Base-by-base conservation (phyloP, 1,140 invertebrate species). In the Dryas iulia region DNA sequence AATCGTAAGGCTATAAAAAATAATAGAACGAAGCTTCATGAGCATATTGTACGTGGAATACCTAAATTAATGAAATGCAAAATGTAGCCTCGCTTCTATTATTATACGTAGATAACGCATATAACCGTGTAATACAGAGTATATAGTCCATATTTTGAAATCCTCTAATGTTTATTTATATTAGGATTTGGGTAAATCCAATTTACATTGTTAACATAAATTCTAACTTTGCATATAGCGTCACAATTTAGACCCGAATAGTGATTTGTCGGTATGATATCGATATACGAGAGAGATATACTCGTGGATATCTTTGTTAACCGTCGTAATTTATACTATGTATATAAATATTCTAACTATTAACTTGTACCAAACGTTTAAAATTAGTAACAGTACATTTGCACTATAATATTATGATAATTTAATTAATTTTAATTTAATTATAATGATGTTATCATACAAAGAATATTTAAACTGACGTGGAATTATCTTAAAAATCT, bases 161-260 rank as follows among this genome's bases (percentile, higher is more conserved):
- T 60, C 39, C 25, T 25, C 21, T 25, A 53, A 72, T 64, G 69
- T 75, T 69, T 72, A 72, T 75, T 75, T 75, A 72, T 69, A 63
- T 66, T 62, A 68, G 59, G 59, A 63, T 68, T 72, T 62, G 61
- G 64, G 61, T 63, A 67, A 72, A 75, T 72, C 66, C 64, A 75
- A 75, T 75, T 71, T 63, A 66, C 59, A 65, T 72, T 67, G 54
- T 63, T 72, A 47, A 23, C 31, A 59, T 59, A 59, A 57, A 31
- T 60, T 66, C 21, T 30, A 58, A 71, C 26, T 30, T 53, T 39
- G n/a, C n/a, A 7, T 39, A 39, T 14, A 18, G 6, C 35, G 5
- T n/a, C 14, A 18, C 14, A 39, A 39, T 14, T 39, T 39, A 39
- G 35, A 6, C 35, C 1, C 7, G n/a, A 39, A 39, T 39, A 39